Percentiles rank a stretch among this genome's conserved stretches.
Conservation (phyloP, 1,140 invertebrate species). For the Drosophila kurseongensis region DNA sequence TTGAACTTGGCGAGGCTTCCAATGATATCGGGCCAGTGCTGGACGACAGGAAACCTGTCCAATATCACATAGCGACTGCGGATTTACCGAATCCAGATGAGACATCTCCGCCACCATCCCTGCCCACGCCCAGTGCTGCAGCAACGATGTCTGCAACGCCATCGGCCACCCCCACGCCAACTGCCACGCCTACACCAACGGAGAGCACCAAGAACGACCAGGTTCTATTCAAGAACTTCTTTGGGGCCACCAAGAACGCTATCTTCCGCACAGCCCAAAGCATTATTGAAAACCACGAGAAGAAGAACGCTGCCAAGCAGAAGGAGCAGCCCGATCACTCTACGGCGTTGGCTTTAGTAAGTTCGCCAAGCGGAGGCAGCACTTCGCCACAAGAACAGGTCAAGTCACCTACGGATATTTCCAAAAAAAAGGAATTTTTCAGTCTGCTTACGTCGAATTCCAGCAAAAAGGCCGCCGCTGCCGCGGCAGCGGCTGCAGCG, state of each 20-base stretch:
- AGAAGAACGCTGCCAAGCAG: slow-evolving; percentile 83
- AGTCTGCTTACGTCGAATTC: slow-evolving; percentile 76
- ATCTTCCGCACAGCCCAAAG: slow-evolving; percentile 84
- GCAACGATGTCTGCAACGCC: slow-evolving; percentile 42
- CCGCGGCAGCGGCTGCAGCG: slow-evolving; percentile 67
- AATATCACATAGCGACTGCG: neutral
- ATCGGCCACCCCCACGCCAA: slow-evolving; percentile 41
- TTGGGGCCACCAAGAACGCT: slow-evolving; percentile 84
- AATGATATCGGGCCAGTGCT: slow-evolving; percentile 49
- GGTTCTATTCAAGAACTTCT: slow-evolving; percentile 83
- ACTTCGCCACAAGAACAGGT: slow-evolving; percentile 54
- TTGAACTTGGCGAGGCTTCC: slow-evolving; percentile 49
- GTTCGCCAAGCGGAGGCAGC: slow-evolving; percentile 12
- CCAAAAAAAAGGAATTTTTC: slow-evolving; percentile 83
- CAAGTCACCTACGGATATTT: slow-evolving; percentile 81
- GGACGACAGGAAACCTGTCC: slow-evolving; percentile 15
- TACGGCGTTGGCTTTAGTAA: neutral
- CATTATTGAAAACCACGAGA: slow-evolving; percentile 84
- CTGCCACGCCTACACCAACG: slow-evolving; percentile 58
- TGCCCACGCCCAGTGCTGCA: neutral
- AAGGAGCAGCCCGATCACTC: slow-evolving; percentile 52
- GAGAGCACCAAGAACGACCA: slow-evolving; percentile 75
- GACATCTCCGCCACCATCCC: neutral
- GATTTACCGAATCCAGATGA: neutral
- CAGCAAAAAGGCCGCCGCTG: slow-evolving; percentile 76